A percentile compares a stretch with the other conserved stretches of the same genome.
These are phyloP conservation scores for Saxidomus purpurata DNA, from an alignment of 1,140 invertebrate species.

Conservation along the genomic window DNA sequence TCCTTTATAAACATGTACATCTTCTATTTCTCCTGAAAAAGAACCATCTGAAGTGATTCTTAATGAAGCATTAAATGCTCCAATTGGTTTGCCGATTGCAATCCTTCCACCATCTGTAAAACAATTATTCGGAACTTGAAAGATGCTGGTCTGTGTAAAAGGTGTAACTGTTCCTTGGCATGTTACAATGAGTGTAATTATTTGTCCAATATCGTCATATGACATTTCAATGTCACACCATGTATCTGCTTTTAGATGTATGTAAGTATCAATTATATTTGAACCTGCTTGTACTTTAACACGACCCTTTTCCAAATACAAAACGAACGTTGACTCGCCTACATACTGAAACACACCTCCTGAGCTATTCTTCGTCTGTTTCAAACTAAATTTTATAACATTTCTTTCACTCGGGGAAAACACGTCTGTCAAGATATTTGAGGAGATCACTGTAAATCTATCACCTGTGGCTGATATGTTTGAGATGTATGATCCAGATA, in stretches of 20 bases:
- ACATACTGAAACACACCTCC: conserved; percentile 62
- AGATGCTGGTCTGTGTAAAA: conserved; percentile 2
- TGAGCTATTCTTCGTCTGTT: not conserved
- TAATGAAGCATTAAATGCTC: conserved; percentile 21
- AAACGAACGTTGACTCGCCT: conserved; percentile 44
- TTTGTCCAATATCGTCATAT: conserved; percentile 27
- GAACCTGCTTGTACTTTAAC: conserved; percentile 30
- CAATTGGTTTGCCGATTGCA: conserved; percentile 46
- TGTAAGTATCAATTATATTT: conserved; percentile 36
- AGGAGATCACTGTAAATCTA: conserved; percentile 29
- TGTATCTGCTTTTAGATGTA: not conserved
- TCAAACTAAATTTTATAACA: conserved; percentile 24
- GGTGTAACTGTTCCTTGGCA: not conserved
- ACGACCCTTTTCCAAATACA: conserved; percentile 19
- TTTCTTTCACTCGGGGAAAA: conserved; percentile 23
- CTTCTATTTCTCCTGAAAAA: conserved; percentile 53
- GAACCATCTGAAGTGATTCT: conserved; percentile 5
- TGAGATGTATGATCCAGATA: not conserved
- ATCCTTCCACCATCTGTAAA: conserved; percentile 44
- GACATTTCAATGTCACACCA: conserved; percentile 49
- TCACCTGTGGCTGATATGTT: conserved; percentile 34
- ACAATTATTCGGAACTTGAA: conserved; percentile 16
- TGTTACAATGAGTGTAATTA: conserved; percentile 33
- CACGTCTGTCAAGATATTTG: conserved; percentile 32
- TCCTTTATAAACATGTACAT: conserved; percentile 23